Evolutionary conservation across 2,113 vertebrate genomes (phyloP).

Genomic region (Pygoscelis antarcticus): DNA sequence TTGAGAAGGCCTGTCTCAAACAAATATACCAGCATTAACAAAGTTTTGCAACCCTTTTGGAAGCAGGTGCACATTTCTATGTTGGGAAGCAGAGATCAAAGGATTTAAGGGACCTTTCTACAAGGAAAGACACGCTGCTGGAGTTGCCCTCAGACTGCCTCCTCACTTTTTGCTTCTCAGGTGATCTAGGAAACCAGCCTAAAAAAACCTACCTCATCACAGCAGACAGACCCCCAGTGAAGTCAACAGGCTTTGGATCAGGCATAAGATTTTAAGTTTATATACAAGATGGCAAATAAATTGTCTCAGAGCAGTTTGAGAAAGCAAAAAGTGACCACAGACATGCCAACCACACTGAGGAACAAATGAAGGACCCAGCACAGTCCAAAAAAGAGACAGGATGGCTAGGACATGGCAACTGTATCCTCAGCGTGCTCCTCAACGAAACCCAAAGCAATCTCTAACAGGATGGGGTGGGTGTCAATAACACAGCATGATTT

Average conservation of each 20-base stretch:
- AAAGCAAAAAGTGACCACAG: not conserved
- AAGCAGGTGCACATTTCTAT: not conserved
- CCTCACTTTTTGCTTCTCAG: not conserved
- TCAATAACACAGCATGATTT: not conserved
- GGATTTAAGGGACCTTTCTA: not conserved
- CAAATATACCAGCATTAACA: not conserved
- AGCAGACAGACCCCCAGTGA: fast-evolving
- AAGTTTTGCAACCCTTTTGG: not conserved
- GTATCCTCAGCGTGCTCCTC: not conserved
- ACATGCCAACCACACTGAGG: not conserved
- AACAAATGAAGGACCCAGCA: not conserved
- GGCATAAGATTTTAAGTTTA: not conserved
- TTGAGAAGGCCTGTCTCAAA: not conserved
- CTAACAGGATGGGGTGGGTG: not conserved
- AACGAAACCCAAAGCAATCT: not conserved
- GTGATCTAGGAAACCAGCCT: not conserved
- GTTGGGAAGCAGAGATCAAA: not conserved
- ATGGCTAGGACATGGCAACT: not conserved
- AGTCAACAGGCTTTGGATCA: not conserved
- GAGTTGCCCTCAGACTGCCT: not conserved
- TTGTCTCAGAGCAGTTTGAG: not conserved
- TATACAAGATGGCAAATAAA: not conserved
- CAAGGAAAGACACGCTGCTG: not conserved
- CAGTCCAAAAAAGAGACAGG: not conserved
- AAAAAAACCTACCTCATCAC: not conserved